These are phyloP conservation scores for Calonectris borealis DNA, from an alignment of 2,113 vertebrate species.

Conservation along the genomic window DNA sequence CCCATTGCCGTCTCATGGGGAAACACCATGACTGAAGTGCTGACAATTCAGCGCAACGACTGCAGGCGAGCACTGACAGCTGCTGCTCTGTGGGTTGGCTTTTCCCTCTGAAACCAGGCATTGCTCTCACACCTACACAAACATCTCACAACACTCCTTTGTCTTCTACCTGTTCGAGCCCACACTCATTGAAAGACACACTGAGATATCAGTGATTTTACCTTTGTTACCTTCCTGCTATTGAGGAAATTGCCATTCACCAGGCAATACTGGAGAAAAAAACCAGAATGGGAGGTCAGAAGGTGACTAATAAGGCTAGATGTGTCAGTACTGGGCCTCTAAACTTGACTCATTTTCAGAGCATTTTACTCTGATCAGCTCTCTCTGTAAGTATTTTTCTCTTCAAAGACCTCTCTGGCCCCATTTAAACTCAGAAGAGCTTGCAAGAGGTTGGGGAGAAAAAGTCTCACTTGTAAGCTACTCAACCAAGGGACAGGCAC, in stretches of 20 bases:
- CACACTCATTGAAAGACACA: background rate
- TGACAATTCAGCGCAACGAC: background rate
- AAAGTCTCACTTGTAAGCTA: background rate
- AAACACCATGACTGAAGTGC: background rate
- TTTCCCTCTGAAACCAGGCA: background rate
- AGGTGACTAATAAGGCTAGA: background rate
- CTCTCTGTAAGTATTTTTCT: background rate
- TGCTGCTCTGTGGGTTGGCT: background rate
- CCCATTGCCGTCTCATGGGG: background rate
- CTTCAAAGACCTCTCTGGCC: background rate
- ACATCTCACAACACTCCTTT: background rate
- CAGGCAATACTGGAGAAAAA: background rate
- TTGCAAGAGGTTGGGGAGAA: background rate
- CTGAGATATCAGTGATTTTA: background rate
- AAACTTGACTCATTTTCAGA: background rate
- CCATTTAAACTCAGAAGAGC: background rate
- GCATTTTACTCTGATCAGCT: background rate
- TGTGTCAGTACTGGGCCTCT: background rate
- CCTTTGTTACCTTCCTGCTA: background rate
- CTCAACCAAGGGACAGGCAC: background rate
- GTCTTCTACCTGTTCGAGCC: background rate
- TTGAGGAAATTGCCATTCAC: background rate
- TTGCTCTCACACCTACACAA: background rate
- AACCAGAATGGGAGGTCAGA: background rate
- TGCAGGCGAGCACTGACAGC: background rate